Conservation (phyloP, 2,888 invertebrate species). For the Isoperla grammatica region DNA sequence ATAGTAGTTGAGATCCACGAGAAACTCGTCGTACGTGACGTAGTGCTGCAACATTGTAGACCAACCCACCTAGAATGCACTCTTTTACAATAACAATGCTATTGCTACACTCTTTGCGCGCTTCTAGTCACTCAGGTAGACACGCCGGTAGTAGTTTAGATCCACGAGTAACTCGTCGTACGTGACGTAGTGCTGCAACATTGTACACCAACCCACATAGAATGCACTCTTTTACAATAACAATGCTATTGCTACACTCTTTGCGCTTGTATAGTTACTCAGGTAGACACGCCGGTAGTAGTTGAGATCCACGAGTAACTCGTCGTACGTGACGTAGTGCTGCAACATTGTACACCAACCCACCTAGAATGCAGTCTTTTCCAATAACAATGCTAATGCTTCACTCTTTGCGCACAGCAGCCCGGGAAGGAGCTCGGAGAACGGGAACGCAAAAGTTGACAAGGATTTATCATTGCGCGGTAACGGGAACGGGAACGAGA, state of each 20-base stretch:
- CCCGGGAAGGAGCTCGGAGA: background rate
- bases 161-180: constrained; percentile 63
- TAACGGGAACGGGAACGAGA: too few species aligned
- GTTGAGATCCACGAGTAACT: constrained; percentile 61
- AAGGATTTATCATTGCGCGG: too few species aligned
- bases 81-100: too few species aligned
- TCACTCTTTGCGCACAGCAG: too few species aligned
- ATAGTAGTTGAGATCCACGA: constrained; percentile 60
- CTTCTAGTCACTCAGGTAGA: constrained; percentile 45
- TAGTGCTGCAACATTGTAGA: constrained; percentile 51
- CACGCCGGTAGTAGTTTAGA: constrained; percentile 55
- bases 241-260: too few species aligned
- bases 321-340: constrained; percentile 64
- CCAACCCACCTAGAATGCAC: too few species aligned
- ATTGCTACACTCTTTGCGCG: constrained; percentile 35
- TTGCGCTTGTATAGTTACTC: constrained; percentile 43
- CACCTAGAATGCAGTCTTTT: too few species aligned
- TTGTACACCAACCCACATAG: too few species aligned
- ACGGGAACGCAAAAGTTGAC: background rate
- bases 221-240: too few species aligned
- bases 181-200: constrained; percentile 57
- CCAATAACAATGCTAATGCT: too few species aligned
- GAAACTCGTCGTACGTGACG: constrained; percentile 62
- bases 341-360: constrained; percentile 40
- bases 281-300: constrained; percentile 52